Percentiles rank a stretch among this genome's conserved stretches.
Conservation (phyloP, 2,888 invertebrate genomes). For the Acholoe squamosa region DNA sequence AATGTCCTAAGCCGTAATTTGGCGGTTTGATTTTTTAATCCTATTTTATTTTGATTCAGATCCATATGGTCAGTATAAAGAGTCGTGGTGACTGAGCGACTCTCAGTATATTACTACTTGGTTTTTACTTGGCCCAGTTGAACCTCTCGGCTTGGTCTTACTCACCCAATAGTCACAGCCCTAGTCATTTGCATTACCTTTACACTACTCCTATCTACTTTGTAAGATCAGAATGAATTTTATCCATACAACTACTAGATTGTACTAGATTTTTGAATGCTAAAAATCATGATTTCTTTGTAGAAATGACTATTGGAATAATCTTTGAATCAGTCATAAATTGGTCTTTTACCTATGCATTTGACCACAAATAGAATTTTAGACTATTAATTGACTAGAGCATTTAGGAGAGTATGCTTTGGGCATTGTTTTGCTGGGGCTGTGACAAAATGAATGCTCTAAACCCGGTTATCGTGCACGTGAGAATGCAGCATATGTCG, state of each 20-base stretch:
- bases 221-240: no score
- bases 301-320: no score
- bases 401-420: no score
- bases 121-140: slow-evolving; percentile 32
- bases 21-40: background rate
- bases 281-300: no score
- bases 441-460: slow-evolving; percentile 9
- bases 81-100: background rate
- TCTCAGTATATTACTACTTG: background rate
- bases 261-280: no score
- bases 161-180: background rate
- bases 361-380: no score
- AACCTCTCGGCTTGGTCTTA: slow-evolving; percentile 49
- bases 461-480: background rate
- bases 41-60: slow-evolving; percentile 24
- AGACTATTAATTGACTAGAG: no score
- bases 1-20: no score
- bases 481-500: background rate
- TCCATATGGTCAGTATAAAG: slow-evolving; percentile 10
- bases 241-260: no score
- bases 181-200: background rate
- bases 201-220: no score
- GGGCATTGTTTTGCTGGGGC: background rate
- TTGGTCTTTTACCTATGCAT: no score
- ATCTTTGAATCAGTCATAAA: no score